A percentile compares a stretch with the other conserved stretches of the same genome.
These are phyloP conservation scores for Lasioglossum zephyrum DNA, from an alignment of 2,888 invertebrate species.

Conservation along the genomic window DNA sequence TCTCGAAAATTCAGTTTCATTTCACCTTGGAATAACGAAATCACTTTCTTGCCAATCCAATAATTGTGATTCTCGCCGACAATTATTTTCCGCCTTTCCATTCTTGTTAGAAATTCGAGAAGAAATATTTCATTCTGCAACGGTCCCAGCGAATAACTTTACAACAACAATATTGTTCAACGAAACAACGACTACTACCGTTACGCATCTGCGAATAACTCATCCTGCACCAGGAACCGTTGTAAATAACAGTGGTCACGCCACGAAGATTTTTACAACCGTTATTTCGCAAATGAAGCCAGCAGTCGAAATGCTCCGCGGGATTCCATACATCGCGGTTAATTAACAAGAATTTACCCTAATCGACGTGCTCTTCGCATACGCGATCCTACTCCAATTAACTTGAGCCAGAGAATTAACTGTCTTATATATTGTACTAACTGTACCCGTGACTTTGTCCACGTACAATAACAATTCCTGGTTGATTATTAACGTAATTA, in stretches of 20 bases:
- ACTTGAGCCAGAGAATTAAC: constrained; percentile 25
- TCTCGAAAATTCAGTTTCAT: no score
- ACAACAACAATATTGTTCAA: constrained; percentile 15
- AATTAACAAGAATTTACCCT: constrained; percentile 26
- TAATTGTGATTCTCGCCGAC: no score
- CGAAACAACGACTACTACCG: not conserved
- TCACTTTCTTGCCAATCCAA: no score
- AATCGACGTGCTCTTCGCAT: not conserved
- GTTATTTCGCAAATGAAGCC: constrained; percentile 65
- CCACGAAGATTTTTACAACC: constrained; percentile 65
- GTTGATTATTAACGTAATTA: no score
- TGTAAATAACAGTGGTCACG: constrained; percentile 60
- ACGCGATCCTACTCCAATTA: constrained; percentile 15
- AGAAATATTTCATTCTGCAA: no score
- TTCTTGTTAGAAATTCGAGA: no score
- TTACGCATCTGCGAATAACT: constrained; percentile 14
- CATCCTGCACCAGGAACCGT: constrained; percentile 60
- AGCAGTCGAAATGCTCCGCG: constrained; percentile 34
- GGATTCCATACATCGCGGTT: constrained; percentile 27
- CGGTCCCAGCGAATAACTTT: not conserved
- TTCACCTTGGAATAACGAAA: no score
- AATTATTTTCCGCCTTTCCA: no score
- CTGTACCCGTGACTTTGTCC: no score
- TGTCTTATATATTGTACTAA: not conserved
- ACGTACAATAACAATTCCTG: no score